Evolutionary conservation across 2,113 vertebrate species (phyloP), one percentile per base, ranked within the genome.

Genomic region (Clarias macrocephalus): DNA sequence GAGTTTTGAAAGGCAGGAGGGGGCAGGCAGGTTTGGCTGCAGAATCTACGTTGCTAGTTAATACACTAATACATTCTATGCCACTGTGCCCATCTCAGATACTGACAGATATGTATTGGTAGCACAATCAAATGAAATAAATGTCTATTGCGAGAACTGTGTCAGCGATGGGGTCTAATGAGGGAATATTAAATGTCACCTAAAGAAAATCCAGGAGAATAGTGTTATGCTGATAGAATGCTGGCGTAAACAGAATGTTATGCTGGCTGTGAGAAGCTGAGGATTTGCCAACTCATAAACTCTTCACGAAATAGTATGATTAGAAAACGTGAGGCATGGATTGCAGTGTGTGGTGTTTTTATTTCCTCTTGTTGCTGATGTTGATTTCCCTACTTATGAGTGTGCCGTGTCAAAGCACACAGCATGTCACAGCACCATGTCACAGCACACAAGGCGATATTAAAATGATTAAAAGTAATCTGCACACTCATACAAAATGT

Each of bases 131-230:
- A 85, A 79, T 60, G 77, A 73, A 33, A 59, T 2, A 33, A 80
- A 68, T 82, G 52, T 85, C 15, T 68, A 28, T 68, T 28, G 37
- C 85, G 86, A 70, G 86, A 88, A 83, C 83, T 73, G 76, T 48
- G 83, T 77, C 86, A 83, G 76, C 28, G 15, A 79, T 57, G 79
- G 81, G 73, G 77, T 85, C 65, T 82, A 21, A n/a, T 28, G 21
- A 85, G n/a, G 37, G 25, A 83, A 79, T 77, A 66, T 86, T 80
- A 86, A 86, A 87, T 54, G 82, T 65, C 65, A 66, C 65, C 56
- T 73, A 66, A 68, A 54, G 66, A 86, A 86, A 48, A 59, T 63
- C 9, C 68, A 85, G 62, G 18, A n/a, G 28, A 65, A 3, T 13
- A 62, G 30, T 10, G 21, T 30, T 84, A 42, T 80, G 54, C 54